Conservation (phyloP, 2,113 vertebrate genomes). For the Taxidea taxus region DNA sequence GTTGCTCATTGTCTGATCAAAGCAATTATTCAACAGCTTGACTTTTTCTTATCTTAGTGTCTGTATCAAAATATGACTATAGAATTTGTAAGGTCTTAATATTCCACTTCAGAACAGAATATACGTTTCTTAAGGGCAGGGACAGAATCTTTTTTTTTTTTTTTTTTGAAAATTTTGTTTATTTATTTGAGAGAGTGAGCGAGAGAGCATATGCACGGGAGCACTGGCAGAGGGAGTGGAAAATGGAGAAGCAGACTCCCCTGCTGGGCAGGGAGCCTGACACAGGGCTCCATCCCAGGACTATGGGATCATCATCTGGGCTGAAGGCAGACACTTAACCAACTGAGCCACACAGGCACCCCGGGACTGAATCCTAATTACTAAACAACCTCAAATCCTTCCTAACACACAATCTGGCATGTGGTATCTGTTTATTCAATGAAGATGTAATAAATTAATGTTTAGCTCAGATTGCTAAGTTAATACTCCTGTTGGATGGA, state of each 20-base stretch:
- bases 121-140: neutral
- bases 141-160: neutral
- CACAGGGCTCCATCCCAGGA: too few species aligned
- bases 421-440: neutral
- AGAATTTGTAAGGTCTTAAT: neutral
- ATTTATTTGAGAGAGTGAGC: too few species aligned
- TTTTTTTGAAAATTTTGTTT: too few species aligned
- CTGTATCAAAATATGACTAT: neutral
- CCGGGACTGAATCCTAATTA: neutral
- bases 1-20: neutral
- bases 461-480: slow-evolving; percentile 2
- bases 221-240: too few species aligned
- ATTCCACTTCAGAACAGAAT: neutral
- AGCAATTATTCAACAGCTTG: neutral
- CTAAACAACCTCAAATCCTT: neutral
- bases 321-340: too few species aligned
- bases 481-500: neutral
- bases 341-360: too few species aligned
- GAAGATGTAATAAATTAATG: neutral
- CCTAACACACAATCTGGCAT: neutral
- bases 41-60: neutral
- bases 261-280: too few species aligned
- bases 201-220: too few species aligned
- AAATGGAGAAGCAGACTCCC: too few species aligned
- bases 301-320: too few species aligned